phyloP scores from a whole-genome alignment of 2,113 vertebrate genomes.

The Cynocephalus volans region DNA sequence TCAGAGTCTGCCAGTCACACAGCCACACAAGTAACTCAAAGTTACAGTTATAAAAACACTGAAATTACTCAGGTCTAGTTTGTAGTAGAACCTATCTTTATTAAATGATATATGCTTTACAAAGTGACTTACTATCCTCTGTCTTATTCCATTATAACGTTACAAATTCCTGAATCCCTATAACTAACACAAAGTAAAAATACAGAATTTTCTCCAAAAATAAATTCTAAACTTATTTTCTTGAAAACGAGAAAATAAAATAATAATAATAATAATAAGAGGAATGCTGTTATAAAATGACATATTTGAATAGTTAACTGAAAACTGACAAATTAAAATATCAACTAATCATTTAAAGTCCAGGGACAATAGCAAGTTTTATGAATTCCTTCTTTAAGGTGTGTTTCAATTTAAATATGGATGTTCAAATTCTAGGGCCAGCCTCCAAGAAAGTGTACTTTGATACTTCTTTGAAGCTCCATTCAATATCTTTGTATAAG shows the following conservation, averaged over 20 bases:
- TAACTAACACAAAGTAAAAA: neutral
- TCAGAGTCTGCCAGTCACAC: neutral
- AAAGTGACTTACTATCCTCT: neutral
- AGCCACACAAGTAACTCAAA: neutral
- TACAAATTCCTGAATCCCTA: neutral
- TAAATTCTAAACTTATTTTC: slow-evolving; percentile 6
- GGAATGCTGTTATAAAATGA: neutral
- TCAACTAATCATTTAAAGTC: slow-evolving; percentile 1
- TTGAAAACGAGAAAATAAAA: slow-evolving; percentile 8
- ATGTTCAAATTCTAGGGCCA: slow-evolving; percentile 36
- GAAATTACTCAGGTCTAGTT: slow-evolving; percentile 17
- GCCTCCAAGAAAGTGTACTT: slow-evolving; percentile 61
- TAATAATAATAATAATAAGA: neutral
- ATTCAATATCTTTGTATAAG: slow-evolving; percentile 72
- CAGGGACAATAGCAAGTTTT: neutral
- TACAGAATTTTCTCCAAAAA: neutral
- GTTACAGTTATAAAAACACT: neutral
- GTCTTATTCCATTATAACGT: neutral
- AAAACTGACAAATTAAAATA: slow-evolving; percentile 11
- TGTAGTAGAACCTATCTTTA: neutral
- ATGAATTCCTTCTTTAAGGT: slow-evolving; percentile 15
- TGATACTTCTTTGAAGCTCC: slow-evolving; percentile 70
- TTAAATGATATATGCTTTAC: neutral
- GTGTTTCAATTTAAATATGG: slow-evolving; percentile 49
- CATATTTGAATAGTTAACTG: neutral